Percentiles rank a stretch among this genome's conserved stretches.
These are phyloP conservation scores for Antheraea mylitta DNA, from an alignment of 1,140 invertebrate species.

Conservation along the genomic window DNA sequence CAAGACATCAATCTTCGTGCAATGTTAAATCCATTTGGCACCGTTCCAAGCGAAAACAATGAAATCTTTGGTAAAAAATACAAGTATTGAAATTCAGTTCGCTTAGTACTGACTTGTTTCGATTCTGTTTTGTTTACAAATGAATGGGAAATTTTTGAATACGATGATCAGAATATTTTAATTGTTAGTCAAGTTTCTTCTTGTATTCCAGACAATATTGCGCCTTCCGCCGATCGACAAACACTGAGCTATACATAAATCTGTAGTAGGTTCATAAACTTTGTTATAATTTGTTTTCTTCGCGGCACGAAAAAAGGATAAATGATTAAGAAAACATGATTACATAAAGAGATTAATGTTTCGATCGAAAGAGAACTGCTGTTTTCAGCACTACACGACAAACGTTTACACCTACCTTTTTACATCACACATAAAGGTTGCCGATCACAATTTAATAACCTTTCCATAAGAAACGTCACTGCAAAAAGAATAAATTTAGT, in stretches of 20 bases:
- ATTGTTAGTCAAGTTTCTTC: background rate
- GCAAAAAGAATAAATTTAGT: no score
- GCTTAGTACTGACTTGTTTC: slow-evolving; percentile 12
- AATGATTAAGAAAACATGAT: background rate
- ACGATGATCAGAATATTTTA: slow-evolving; percentile 1
- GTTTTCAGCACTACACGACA: no score
- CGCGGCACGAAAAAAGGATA: background rate
- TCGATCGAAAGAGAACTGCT: no score
- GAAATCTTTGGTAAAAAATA: slow-evolving; percentile 35
- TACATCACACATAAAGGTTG: no score
- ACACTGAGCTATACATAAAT: background rate
- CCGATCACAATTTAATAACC: no score
- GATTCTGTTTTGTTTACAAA: background rate
- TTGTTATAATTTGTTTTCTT: background rate
- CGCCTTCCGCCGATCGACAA: background rate
- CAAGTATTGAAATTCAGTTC: slow-evolving; percentile 39
- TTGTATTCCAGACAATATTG: background rate
- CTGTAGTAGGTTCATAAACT: no score
- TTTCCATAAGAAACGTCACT: no score
- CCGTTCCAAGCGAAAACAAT: slow-evolving; percentile 57
- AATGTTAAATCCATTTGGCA: slow-evolving; percentile 59
- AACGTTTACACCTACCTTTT: no score
- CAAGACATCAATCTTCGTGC: slow-evolving; percentile 56
- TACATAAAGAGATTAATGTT: no score
- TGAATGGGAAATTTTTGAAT: background rate